Evolutionary conservation across 1,140 invertebrate species (phyloP).

Genomic region (Tyrophagus putrescentiae): DNA sequence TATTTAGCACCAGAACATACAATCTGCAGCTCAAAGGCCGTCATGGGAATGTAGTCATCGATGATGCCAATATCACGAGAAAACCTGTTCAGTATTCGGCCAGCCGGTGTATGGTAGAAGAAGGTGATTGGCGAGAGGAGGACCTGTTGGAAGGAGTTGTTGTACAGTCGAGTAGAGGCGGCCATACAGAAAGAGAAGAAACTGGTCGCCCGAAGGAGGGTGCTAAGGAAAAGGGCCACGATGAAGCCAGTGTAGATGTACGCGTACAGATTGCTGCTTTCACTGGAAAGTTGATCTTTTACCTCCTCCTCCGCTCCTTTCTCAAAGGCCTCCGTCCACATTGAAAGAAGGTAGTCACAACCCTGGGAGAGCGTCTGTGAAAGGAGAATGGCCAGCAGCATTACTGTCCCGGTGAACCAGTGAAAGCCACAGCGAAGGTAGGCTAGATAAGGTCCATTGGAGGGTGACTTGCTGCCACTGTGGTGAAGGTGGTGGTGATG

Average conservation of each 20-base stretch:
- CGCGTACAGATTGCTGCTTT: background rate
- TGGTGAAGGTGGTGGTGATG: too few relatives aligned
- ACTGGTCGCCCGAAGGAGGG: slow-evolving; percentile 42
- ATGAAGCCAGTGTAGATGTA: slow-evolving; percentile 34
- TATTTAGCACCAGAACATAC: too few relatives aligned
- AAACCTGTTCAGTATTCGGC: slow-evolving; percentile 27
- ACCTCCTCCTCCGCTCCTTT: too few relatives aligned
- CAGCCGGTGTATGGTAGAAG: slow-evolving; percentile 50
- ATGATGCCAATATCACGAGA: slow-evolving; percentile 22
- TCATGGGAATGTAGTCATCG: slow-evolving; percentile 44
- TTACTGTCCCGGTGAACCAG: slow-evolving; percentile 6
- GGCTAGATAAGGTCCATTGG: slow-evolving; percentile 22
- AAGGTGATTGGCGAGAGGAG: slow-evolving; percentile 66
- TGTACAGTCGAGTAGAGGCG: slow-evolving; percentile 61
- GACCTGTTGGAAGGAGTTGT: slow-evolving; percentile 64
- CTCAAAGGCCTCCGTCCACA: slow-evolving; percentile 22
- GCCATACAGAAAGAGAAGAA: slow-evolving; percentile 63
- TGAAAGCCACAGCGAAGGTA: slow-evolving; percentile 25
- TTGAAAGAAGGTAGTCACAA: slow-evolving; percentile 26
- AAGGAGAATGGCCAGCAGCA: slow-evolving; percentile 23
- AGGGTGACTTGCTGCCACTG: too few relatives aligned
- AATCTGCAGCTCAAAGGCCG: slow-evolving; percentile 52
- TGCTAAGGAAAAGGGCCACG: slow-evolving; percentile 33
- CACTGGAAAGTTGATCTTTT: background rate
- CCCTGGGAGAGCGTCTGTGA: slow-evolving; percentile 28